Evolutionary conservation across 2,113 vertebrate species (phyloP).

Genomic region (Oncorhynchus mykiss): DNA sequence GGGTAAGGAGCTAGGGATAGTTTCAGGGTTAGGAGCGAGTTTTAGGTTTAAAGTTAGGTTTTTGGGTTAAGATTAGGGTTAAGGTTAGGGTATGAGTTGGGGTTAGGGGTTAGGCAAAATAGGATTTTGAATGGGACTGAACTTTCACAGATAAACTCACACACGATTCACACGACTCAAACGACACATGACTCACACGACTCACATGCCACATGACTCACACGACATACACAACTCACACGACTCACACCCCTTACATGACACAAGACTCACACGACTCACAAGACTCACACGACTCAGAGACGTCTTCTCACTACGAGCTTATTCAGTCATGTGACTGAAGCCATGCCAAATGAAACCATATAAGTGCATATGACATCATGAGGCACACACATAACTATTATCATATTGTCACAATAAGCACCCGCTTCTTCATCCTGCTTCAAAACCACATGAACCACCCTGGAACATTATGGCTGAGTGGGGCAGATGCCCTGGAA

Average conservation of each 20-base stretch:
- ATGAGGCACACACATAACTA: slow-evolving; percentile 6
- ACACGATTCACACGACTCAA: too few species aligned
- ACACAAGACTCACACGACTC: slow-evolving; percentile 24
- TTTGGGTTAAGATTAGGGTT: too few species aligned
- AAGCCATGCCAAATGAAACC: slow-evolving; percentile 62
- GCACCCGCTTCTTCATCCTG: background rate
- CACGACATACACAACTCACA: background rate
- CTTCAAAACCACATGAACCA: background rate
- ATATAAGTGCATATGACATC: slow-evolving; percentile 23
- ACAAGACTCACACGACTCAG: slow-evolving; percentile 43
- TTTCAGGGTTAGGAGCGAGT: too few species aligned
- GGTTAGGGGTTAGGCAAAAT: too few species aligned
- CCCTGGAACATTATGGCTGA: too few species aligned
- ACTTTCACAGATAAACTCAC: too few species aligned
- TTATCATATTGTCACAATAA: slow-evolving; percentile 3
- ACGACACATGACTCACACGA: background rate
- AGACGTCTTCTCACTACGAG: slow-evolving; percentile 48
- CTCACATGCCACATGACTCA: slow-evolving; percentile 30
- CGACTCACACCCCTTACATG: background rate
- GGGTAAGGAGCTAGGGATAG: too few species aligned
- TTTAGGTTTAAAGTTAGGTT: too few species aligned
- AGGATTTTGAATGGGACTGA: too few species aligned
- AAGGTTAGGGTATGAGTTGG: too few species aligned
- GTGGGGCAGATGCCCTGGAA: too few species aligned
- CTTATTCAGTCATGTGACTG: slow-evolving; percentile 56